Evolutionary conservation across 2,888 invertebrate genomes (phyloP), one percentile per base, ranked within the genome.

Genomic region (Parascotia fuliginaria): DNA sequence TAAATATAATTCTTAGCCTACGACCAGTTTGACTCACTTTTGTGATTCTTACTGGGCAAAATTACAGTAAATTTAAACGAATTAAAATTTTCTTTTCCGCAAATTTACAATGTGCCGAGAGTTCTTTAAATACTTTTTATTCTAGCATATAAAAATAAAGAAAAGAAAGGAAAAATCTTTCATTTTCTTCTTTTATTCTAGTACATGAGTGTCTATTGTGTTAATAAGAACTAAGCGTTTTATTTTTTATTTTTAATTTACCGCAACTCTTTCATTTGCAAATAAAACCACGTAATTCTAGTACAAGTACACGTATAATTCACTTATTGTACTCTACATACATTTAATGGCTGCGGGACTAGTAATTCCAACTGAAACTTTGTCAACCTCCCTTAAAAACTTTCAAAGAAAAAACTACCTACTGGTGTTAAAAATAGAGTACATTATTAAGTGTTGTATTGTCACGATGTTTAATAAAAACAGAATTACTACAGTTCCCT

Each of bases 391-490:
- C 37, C 5, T 9, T 41, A 12, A 7, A 12, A 3, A 0, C 0
- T 19, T 7, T 3, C 29, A 39, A 2, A 7, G 0, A 4, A 54
- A 44, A 46, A 4, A 7, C 3, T 19, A 57, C 57, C 13, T 29
- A 19, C 3, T 4, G 0, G 0, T 1, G 0, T 1, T 1, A 6
- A 13, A 1, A 13, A 45, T n/a, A 45, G n/a, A 7, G 33, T 40
- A 16, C 2, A 9, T 16, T 34, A 14, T 31, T 9, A 9, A 2
- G 1, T 24, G 24, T 1, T 19, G 19, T 7, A 24, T 24, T 24
- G 19, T 34, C 4, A 47, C 46, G 37, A 61, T 43, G 44, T 64
- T 53, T 65, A 62, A 65, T 65, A 65, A 65, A 65, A 63, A 57
- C 46, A 41, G 27, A 61, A 61, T 63, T 65, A 54, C 50, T 47